These are phyloP conservation scores for Heteromyza rotundicornis DNA, from an alignment of 2,888 invertebrate species.

Conservation along the genomic window DNA sequence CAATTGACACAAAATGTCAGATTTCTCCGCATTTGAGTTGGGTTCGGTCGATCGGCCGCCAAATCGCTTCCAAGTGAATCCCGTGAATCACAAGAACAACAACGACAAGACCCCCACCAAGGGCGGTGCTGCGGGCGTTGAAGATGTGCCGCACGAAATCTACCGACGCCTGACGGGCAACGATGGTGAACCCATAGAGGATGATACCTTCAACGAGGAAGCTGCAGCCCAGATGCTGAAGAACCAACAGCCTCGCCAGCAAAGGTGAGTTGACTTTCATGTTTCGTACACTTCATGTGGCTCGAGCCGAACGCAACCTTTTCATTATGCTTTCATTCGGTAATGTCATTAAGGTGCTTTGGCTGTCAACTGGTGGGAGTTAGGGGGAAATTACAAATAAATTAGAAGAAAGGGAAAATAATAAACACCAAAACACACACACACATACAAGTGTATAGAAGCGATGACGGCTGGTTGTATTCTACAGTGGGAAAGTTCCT, in stretches of 20 bases:
- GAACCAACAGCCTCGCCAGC: slow-evolving; percentile 51
- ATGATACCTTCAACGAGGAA: slow-evolving; percentile 60
- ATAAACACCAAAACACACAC: too few species aligned
- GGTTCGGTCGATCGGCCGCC: slow-evolving; percentile 59
- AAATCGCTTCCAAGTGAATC: slow-evolving; percentile 63
- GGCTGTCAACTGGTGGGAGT: too few species aligned
- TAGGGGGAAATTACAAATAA: too few species aligned
- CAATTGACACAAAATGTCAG: slow-evolving; percentile 50
- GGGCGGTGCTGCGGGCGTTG: background rate
- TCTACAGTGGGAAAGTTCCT: too few species aligned
- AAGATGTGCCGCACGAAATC: slow-evolving; percentile 51
- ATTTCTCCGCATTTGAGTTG: slow-evolving; percentile 58
- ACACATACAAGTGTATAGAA: too few species aligned
- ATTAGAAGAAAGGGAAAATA: too few species aligned
- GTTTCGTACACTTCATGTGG: background rate
- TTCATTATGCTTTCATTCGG: too few species aligned
- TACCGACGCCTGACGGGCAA: slow-evolving; percentile 58
- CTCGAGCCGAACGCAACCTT: background rate
- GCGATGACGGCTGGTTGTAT: too few species aligned
- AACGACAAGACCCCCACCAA: slow-evolving; percentile 36
- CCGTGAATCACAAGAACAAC: slow-evolving; percentile 57
- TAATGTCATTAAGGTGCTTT: too few species aligned
- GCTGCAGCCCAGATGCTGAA: slow-evolving; percentile 52
- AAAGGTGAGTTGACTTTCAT: slow-evolving; percentile 49
- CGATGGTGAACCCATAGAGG: slow-evolving; percentile 57